Conservation (phyloP, 2,797 vertebrate genomes). For the Chaetophractus vellerosus region DNA sequence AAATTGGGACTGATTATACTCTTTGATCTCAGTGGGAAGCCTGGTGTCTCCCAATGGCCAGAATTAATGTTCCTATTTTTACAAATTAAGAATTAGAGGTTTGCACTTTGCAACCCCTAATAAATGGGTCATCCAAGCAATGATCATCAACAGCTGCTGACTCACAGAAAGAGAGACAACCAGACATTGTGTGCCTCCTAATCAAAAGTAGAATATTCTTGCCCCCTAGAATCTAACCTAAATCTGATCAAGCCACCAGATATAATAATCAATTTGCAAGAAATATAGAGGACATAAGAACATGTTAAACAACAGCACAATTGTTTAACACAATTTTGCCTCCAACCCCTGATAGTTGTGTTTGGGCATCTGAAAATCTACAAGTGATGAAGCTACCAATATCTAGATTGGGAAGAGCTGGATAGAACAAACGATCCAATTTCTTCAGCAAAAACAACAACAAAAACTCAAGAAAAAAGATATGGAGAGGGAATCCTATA, state of each 20-base stretch:
- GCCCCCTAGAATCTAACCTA: background rate
- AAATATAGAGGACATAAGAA: background rate
- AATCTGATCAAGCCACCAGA: background rate
- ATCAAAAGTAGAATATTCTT: conserved; percentile 12
- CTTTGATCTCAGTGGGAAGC: background rate
- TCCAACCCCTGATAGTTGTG: too few species aligned
- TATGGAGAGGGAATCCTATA: background rate
- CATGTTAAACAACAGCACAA: background rate
- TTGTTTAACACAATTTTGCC: too few species aligned
- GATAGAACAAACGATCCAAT: background rate
- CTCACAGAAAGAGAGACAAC: background rate
- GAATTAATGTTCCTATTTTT: conserved; percentile 13
- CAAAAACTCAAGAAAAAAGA: background rate
- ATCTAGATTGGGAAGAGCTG: background rate
- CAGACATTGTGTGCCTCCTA: background rate
- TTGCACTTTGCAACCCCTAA: background rate
- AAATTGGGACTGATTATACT: background rate
- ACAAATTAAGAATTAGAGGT: conserved; percentile 12
- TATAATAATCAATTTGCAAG: background rate
- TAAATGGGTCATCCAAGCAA: background rate
- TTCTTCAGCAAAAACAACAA: background rate
- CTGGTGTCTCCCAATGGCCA: background rate
- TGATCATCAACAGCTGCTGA: background rate
- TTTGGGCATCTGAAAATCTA: too few species aligned
- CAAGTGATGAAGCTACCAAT: background rate